These are phyloP conservation scores for Ammodytes dubius DNA, from an alignment of 2,113 vertebrate species.

Conservation along the genomic window DNA sequence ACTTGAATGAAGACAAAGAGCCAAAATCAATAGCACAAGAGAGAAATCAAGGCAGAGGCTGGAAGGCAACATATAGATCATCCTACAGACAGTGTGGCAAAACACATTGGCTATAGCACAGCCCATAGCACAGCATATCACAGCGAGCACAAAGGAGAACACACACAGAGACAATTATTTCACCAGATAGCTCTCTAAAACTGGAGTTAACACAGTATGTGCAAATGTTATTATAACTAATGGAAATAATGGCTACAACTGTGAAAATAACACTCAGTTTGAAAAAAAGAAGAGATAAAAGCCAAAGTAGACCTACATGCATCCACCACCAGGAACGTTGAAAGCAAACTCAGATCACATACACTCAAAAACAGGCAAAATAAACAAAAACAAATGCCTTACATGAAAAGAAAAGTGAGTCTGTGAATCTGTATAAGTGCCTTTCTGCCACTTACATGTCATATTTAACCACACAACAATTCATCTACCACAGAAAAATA, in stretches of 20 bases:
- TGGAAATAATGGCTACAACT: neutral
- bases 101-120: too few species aligned
- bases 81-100: neutral
- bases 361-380: neutral
- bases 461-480: neutral
- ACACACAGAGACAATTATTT: neutral
- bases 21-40: neutral
- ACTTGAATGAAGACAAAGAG: neutral
- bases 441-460: neutral
- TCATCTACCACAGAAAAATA: conserved; percentile 5
- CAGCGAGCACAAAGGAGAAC: neutral
- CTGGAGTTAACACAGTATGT: conserved; percentile 5
- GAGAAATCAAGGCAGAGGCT: neutral
- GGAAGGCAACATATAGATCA: neutral
- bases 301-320: neutral
- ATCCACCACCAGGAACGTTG: too few species aligned
- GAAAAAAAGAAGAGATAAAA: neutral
- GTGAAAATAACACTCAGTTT: conserved; percentile 16
- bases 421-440: neutral
- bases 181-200: neutral
- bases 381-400: neutral
- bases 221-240: neutral
- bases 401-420: neutral
- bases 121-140: neutral
- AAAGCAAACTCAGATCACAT: neutral